phyloP scores from a whole-genome alignment of 2,797 vertebrate species.

The Capromys pilorides region DNA sequence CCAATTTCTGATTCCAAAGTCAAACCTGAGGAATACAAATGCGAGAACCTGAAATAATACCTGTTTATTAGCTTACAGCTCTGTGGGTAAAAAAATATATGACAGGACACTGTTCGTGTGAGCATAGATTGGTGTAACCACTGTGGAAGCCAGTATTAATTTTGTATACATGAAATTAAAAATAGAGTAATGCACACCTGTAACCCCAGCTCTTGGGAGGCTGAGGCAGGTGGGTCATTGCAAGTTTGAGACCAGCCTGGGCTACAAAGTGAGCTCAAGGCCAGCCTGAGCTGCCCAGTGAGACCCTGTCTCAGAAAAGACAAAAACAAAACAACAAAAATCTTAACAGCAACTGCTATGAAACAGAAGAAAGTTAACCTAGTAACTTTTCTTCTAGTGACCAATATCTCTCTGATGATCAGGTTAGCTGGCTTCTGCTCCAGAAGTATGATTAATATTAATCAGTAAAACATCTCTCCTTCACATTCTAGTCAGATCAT shows the following conservation, averaged over 20 bases:
- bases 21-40: slow-evolving; percentile 6
- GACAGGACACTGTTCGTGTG: neutral
- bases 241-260: no score
- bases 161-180: slow-evolving; percentile 22
- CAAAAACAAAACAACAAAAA: no score
- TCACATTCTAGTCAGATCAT: slow-evolving; percentile 10
- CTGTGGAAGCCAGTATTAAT: slow-evolving; percentile 30
- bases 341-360: slow-evolving; percentile 25
- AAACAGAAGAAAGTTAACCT: neutral
- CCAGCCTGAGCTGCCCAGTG: no score
- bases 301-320: no score
- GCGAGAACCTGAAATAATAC: neutral
- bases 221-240: no score
- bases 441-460: neutral
- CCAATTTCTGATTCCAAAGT: slow-evolving; percentile 30
- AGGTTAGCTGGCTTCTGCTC: neutral
- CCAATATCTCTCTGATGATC: neutral
- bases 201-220: no score
- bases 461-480: neutral
- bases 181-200: neutral
- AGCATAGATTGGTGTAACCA: neutral
- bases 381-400: neutral
- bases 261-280: no score
- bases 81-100: neutral
- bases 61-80: neutral